A percentile compares a stretch with the other conserved stretches of the same genome.
phyloP scores from a whole-genome alignment of 2,113 vertebrate species.

The pig (Sus scrofa) region DNA sequence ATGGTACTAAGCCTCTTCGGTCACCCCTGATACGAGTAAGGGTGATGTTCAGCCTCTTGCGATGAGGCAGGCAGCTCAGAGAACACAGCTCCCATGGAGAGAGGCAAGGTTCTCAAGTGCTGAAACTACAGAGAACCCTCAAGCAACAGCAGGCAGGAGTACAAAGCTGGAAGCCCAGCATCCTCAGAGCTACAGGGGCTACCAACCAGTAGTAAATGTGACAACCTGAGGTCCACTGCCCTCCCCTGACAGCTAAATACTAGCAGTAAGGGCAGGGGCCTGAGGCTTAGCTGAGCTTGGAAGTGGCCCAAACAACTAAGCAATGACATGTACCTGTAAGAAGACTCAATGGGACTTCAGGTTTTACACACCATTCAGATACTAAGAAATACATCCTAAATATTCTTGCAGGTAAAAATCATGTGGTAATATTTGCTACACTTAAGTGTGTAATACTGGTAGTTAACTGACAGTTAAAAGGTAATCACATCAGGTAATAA shows the following conservation, averaged over 20 bases:
- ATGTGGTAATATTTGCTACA: not conserved
- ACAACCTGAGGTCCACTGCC: not conserved
- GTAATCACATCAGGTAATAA: not conserved
- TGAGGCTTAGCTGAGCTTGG: not conserved
- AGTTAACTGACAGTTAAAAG: not conserved
- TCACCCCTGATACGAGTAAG: not conserved
- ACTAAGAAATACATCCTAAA: not conserved
- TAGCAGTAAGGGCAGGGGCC: not conserved
- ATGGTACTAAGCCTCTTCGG: too few species aligned
- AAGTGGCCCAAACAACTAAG: not conserved
- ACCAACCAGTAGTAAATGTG: too few species aligned
- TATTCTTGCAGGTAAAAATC: not conserved
- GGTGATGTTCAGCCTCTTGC: too few species aligned
- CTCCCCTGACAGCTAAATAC: not conserved
- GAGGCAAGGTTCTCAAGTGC: not conserved
- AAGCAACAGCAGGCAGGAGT: not conserved
- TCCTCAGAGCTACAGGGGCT: not conserved
- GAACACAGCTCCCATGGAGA: not conserved
- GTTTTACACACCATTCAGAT: not conserved
- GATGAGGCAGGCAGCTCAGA: not conserved
- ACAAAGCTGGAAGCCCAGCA: not conserved
- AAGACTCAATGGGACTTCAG: not conserved
- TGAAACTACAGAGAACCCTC: too few species aligned
- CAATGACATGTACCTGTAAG: not conserved
- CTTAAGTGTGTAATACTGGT: not conserved